Base-by-base conservation (phyloP, 2,797 vertebrate species). In the Valencia hispanica region DNA sequence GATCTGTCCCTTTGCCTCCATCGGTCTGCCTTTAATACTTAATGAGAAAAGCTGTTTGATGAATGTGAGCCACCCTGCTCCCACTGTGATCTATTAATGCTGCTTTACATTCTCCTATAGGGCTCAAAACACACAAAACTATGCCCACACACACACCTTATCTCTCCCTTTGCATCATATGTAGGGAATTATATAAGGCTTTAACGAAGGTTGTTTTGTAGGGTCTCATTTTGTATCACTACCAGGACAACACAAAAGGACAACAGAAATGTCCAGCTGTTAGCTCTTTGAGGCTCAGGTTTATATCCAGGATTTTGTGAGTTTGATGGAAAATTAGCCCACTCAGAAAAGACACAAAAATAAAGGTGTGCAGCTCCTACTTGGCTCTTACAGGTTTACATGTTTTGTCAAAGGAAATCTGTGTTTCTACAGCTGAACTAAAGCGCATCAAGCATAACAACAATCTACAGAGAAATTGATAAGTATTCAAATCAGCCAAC, bases 31-130 rank as follows among this genome's bases (percentile, higher is more conserved):
- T 91, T 93, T 94, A 94, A 94, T 94, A 88, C 86, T 93, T 94
- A 93, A 94, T 94, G 91, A 94, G 93, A 88, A 86, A 84, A 83
- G 75, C 84, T 86, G 85, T 94, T 90, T 92, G 92, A 94, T 93
- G 91, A 94, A 94, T 91, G 90, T 75, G 87, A 90, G 89, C 79
- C 83, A 80, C 81, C 78, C 69, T 79, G 78, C 88, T 92, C 91
- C 89, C 88, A 77, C 68, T 83, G 90, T 8, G 77, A 88, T 91
- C 88, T 87, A 90, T 94, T 93, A 92, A 82, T 86, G 84, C 77
- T 87, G 79, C 80, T 91, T 89, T 88, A 85, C 87, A 90, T 90
- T 86, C 79, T 79, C 75, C 80, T 77, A 74, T 80, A 89, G 82
- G 63, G 72, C 68, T 79, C 55, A 68, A 69, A 72, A 59, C 48